Evolutionary conservation across 2,113 vertebrate species (phyloP).

Genomic region (Gambusia holbrooki): DNA sequence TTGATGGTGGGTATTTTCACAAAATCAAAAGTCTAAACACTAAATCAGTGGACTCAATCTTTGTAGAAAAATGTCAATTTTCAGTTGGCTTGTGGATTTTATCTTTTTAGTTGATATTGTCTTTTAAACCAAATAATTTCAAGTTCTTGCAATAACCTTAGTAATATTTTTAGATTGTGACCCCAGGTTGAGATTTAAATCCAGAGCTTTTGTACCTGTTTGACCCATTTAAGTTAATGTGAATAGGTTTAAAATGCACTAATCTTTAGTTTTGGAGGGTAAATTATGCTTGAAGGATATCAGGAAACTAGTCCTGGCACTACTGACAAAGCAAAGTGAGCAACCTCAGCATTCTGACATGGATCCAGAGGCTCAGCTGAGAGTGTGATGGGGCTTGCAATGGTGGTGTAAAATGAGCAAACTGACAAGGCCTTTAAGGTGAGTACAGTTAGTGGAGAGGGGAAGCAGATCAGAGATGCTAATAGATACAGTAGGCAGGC

Average conservation of each 20-base stretch:
- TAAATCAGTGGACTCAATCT: not conserved
- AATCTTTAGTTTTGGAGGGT: too few species aligned
- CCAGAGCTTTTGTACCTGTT: too few species aligned
- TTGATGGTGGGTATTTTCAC: not conserved
- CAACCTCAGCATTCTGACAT: not conserved
- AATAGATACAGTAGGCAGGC: not conserved
- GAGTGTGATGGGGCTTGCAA: not conserved
- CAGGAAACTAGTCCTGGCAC: too few species aligned
- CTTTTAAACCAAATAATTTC: not conserved
- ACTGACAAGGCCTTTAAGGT: not conserved
- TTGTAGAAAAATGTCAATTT: not conserved
- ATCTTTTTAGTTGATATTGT: not conserved
- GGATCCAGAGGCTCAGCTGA: not conserved
- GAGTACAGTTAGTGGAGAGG: slow-evolving; percentile 3
- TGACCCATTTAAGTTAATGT: too few species aligned
- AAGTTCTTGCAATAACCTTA: not conserved
- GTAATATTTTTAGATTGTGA: too few species aligned
- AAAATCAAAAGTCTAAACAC: not conserved
- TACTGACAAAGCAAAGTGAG: not conserved
- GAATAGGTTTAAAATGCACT: too few species aligned
- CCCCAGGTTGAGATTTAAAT: too few species aligned
- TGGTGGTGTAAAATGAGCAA: slow-evolving; percentile 3
- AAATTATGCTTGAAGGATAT: too few species aligned
- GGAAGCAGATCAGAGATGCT: not conserved
- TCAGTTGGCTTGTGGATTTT: not conserved